Evolutionary conservation across 23 tunicate species (phyloP), one percentile per base, ranked within the genome.

Genomic region (Aplidium turbinatum): DNA sequence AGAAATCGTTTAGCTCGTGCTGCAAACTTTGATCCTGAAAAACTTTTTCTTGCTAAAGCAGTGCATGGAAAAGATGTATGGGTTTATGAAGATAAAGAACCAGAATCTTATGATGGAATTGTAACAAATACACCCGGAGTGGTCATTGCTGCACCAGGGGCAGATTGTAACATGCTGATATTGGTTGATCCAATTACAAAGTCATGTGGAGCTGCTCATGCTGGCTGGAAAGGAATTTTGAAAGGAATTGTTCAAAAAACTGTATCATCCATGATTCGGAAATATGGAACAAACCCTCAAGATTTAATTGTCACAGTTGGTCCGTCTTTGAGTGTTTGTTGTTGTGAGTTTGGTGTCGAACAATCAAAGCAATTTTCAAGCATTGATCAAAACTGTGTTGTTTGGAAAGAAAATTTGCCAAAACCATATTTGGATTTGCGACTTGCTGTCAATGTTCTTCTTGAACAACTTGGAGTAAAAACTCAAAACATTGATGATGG

Each of bases 221-320:
- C 96, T 22, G 96, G 96, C 0, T 88, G 96, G 96, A 88, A 88
- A 70, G 96, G 96, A 13, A 81, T 88, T 68, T 47, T 88, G 47
- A 50, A 53, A 6, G 87, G 87, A 2, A 51, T 81, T 47, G 40
- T 88, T 4, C 57, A 81, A 69, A 19, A 66, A 11, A 77, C 82
- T 34, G 79, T 88, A 22, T 30, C 47, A 0, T 66, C 78, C 1
- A 88, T 88, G 96, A 38, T 57, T n/a, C 18, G 68, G 24, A 58
- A 48, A 26, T 88, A 88, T 76, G 87, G 82, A 48, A 61, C 76
- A 39, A 64, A 88, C n/a, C 83, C 87, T 29, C 58, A 68, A 67
- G 63, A 88, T 61, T 40, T 88, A 16, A 51, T 63, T 32, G 96
- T 85, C 4, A n/a, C 74, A 0, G 42, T 75, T 47, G 96, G 96